Evolutionary conservation across 2,797 vertebrate species (phyloP).

Genomic region (Rhinichthys osculus): DNA sequence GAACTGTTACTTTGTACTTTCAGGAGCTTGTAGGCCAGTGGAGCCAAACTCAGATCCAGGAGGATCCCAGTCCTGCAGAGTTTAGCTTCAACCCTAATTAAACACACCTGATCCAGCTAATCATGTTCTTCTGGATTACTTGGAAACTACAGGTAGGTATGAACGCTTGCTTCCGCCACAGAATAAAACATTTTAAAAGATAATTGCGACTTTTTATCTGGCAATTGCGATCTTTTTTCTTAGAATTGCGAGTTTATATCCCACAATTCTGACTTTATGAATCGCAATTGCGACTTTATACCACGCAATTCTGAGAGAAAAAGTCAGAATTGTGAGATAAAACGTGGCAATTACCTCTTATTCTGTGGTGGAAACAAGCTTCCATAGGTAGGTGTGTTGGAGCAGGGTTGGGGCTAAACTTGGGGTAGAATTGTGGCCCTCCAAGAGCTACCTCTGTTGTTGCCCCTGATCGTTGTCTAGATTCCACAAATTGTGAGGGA

Average conservation of each 20-base stretch:
- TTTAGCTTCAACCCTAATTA: neutral
- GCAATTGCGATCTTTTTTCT: too few relatives aligned
- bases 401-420: neutral
- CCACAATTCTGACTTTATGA: too few relatives aligned
- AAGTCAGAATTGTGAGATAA: too few relatives aligned
- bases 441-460: neutral
- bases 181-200: too few relatives aligned
- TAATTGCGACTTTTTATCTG: too few relatives aligned
- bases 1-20: neutral
- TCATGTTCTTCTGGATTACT: neutral
- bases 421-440: neutral
- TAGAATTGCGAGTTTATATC: too few relatives aligned
- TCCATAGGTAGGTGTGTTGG: neutral
- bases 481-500: neutral
- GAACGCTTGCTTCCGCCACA: too few relatives aligned
- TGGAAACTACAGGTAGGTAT: neutral
- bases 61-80: neutral
- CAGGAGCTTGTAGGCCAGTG: neutral
- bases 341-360: too few relatives aligned
- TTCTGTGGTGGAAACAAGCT: too few relatives aligned
- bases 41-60: neutral
- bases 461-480: neutral
- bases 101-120: neutral
- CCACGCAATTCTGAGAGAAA: too few relatives aligned
- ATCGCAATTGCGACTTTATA: too few relatives aligned